Conservation (phyloP, 2,113 vertebrate species). For the Rattus norvegicus region DNA sequence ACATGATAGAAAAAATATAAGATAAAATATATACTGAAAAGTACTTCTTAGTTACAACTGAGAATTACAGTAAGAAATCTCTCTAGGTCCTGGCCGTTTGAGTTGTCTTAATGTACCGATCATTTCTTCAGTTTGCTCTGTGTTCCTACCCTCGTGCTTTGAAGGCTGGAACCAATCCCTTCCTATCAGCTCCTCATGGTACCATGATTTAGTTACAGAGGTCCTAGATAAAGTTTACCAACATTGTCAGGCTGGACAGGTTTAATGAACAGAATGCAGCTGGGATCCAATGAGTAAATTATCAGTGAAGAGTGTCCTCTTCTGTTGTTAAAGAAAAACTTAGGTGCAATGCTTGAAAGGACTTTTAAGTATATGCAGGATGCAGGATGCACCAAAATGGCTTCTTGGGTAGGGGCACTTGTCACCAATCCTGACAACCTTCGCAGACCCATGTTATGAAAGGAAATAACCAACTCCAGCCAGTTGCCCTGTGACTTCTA, state of each 20-base stretch:
- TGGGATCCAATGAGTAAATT: not conserved
- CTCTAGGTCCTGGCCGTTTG: not conserved
- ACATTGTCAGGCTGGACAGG: constrained; percentile 30
- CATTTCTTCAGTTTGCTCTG: not conserved
- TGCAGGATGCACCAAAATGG: not conserved
- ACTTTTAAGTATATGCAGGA: not conserved
- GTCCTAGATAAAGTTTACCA: constrained; percentile 6
- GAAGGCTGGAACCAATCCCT: not conserved
- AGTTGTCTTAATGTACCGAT: not conserved
- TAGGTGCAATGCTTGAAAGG: not conserved
- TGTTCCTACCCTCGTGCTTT: not conserved
- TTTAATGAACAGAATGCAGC: constrained; percentile 63
- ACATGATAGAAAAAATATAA: not conserved
- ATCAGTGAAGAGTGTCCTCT: constrained; percentile 18
- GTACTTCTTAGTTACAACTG: constrained; percentile 1
- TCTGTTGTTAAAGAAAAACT: constrained; percentile 12
- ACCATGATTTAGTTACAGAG: constrained; percentile 19
- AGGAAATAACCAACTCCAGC: not conserved
- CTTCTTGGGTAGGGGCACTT: not conserved
- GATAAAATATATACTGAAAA: constrained; percentile 25
- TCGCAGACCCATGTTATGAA: not conserved
- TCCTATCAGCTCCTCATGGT: not conserved
- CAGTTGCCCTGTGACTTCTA: not conserved
- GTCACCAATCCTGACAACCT: not conserved
- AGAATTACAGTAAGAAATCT: constrained; percentile 1